Base-by-base conservation (phyloP, 2,888 invertebrate genomes). In the Leptura quadrifasciata region DNA sequence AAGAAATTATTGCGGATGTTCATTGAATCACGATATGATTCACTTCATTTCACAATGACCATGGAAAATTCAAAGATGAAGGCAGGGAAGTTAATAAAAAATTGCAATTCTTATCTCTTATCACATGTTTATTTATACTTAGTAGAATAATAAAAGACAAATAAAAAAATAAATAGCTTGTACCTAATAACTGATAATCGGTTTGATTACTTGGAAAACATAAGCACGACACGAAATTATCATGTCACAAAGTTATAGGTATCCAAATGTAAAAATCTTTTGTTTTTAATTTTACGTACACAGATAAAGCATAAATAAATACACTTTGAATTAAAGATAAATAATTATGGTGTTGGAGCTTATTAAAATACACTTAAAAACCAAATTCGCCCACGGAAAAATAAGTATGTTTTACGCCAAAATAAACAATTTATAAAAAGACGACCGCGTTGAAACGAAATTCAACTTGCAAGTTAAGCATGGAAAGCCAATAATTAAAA, bases 151-250 rank as follows among this genome's bases (percentile, higher is more conserved):
- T 39, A 47, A 47, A 47, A n/a, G 4, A 12, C 47, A n/a, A 47
- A 39, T 39, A 39, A 39, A 39, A 47, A 47, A 47, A 47, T 47
- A n/a, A n/a, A n/a, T 47, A n/a, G 5, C n/a, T 47, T 47, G 47
- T 47, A 47, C 47, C n/a, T 47, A n/a, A n/a, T n/a, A n/a, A 47
- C n/a, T n/a, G 47, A 15, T 47, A 47, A 47, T 47, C 47, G 47
- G 47, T 47, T n/a, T 12, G 39, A 39, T 39, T 39, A 47, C 47
- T 47, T 47, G 47, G 47, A 47, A 47, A 47, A 47, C n/a, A 47
- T 47, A 47, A 47, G 47, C n/a, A 47, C 15, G n/a, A n/a, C 1
- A 47, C 15, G 17, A 47, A 15, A 47, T 47, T 15, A 31, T 31
- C 27, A 47, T 15, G 47, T 47, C 47, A 47, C 15, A 39, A 39